phyloP scores from a whole-genome alignment of 2,113 vertebrate genomes.

The Crotalus tigris region DNA sequence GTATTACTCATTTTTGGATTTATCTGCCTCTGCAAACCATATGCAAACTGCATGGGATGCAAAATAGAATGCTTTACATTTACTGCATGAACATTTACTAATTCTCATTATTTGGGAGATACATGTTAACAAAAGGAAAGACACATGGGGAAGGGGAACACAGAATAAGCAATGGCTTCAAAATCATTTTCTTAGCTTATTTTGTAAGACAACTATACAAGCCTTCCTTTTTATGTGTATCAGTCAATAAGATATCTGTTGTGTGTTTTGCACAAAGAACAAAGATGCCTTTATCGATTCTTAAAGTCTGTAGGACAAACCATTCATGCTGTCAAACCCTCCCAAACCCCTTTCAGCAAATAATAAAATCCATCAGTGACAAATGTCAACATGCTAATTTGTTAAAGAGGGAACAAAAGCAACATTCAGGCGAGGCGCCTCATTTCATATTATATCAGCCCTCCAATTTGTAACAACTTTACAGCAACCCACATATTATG shows the following conservation, averaged over 20 bases:
- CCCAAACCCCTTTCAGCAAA: slow-evolving; percentile 78
- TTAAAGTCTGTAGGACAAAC: slow-evolving; percentile 73
- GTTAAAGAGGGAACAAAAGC: slow-evolving; percentile 81
- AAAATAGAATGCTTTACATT: slow-evolving; percentile 45
- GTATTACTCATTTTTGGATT: slow-evolving; percentile 19
- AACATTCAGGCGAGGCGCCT: slow-evolving; percentile 80
- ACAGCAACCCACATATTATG: slow-evolving; percentile 64
- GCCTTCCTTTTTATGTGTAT: slow-evolving; percentile 53
- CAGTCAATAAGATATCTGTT: slow-evolving; percentile 83
- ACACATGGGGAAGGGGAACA: slow-evolving; percentile 29
- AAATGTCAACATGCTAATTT: slow-evolving; percentile 89
- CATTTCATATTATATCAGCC: slow-evolving; percentile 75
- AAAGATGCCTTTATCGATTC: slow-evolving; percentile 88
- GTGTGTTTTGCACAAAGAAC: slow-evolving; percentile 82
- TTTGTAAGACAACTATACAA: slow-evolving; percentile 65
- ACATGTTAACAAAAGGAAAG: slow-evolving; percentile 31
- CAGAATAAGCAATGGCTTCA: slow-evolving; percentile 48
- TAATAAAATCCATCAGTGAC: slow-evolving; percentile 87
- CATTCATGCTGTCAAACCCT: slow-evolving; percentile 79
- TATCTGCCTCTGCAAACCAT: slow-evolving; percentile 31
- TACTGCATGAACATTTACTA: slow-evolving; percentile 40
- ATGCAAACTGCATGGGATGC: slow-evolving; percentile 4
- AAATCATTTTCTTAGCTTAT: slow-evolving; percentile 74
- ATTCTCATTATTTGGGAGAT: slow-evolving; percentile 33
- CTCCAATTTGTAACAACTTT: slow-evolving; percentile 70